Percentiles rank a stretch among this genome's conserved stretches.
phyloP scores from a whole-genome alignment of 2,113 vertebrate species.

The Chaetodon trifascialis region DNA sequence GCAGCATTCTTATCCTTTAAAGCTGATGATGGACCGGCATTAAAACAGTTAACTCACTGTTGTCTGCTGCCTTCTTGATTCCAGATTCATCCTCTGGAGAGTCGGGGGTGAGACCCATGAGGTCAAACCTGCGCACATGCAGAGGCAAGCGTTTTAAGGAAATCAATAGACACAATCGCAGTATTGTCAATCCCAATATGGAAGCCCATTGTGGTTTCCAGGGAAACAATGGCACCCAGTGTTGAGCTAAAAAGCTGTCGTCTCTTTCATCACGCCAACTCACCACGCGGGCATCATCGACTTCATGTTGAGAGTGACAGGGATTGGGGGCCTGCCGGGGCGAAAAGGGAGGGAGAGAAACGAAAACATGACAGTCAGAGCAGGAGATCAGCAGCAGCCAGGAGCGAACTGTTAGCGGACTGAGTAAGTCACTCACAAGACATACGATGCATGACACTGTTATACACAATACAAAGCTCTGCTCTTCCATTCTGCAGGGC shows the following conservation, averaged over 20 bases:
- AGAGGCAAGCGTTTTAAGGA: conserved; percentile 24
- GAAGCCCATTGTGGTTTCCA: conserved; percentile 51
- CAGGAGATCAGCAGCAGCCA: background rate
- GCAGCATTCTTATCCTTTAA: background rate
- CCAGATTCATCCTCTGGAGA: conserved; percentile 94
- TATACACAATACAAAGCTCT: background rate
- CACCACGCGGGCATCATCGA: conserved; percentile 96
- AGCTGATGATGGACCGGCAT: background rate
- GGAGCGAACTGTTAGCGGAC: background rate
- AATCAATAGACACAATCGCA: conserved; percentile 51
- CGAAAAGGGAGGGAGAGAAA: background rate
- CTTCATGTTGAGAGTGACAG: conserved; percentile 96
- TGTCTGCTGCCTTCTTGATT: conserved; percentile 97
- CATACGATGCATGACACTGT: background rate
- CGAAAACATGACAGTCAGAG: conserved; percentile 3
- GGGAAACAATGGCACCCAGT: conserved; percentile 63
- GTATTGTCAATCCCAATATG: conserved; percentile 50
- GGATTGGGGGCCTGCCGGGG: conserved; percentile 89
- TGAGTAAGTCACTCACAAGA: background rate
- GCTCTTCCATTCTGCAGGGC: background rate
- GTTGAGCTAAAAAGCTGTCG: conserved; percentile 35
- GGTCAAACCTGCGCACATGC: conserved; percentile 90
- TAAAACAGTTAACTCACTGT: conserved; percentile 82
- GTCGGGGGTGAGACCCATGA: conserved; percentile 94
- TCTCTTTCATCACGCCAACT: conserved; percentile 71